These are phyloP conservation scores for Drosophila novamexicana DNA, from an alignment of 1,140 invertebrate genomes.

Conservation along the genomic window DNA sequence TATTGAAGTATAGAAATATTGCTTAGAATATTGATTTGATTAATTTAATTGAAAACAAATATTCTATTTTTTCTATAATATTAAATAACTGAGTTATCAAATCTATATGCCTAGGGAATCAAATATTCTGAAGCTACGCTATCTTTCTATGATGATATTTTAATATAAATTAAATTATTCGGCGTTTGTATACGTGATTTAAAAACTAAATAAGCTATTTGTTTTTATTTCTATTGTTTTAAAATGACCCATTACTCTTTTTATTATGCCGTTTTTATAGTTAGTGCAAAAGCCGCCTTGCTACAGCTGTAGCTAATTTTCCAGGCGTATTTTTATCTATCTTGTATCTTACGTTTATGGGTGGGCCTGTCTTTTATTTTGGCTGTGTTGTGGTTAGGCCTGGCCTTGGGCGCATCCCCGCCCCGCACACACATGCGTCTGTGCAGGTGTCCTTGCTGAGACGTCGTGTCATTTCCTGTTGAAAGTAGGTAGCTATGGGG, in stretches of 20 bases:
- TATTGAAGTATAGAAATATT: too few species aligned
- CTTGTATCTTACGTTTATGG: conserved; percentile 41
- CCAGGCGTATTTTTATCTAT: conserved; percentile 31
- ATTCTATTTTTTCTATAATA: too few species aligned
- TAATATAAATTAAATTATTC: too few species aligned
- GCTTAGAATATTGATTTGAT: too few species aligned
- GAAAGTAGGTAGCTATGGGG: conserved; percentile 23
- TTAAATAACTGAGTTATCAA: too few species aligned
- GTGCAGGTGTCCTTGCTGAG: conserved; percentile 51
- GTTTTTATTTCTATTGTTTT: not conserved
- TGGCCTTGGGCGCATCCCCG: conserved; percentile 42
- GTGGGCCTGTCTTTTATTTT: conserved; percentile 12
- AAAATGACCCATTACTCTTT: not conserved
- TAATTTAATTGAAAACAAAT: too few species aligned
- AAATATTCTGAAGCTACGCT: too few species aligned
- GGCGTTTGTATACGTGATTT: too few species aligned
- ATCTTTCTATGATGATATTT: too few species aligned
- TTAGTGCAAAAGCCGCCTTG: not conserved
- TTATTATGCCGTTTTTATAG: not conserved
- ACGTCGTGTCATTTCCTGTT: conserved; percentile 39
- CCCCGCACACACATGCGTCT: conserved; percentile 10
- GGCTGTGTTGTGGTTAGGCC: conserved; percentile 11
- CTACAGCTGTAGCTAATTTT: conserved; percentile 8
- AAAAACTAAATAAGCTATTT: too few species aligned
- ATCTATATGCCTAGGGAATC: too few species aligned